Conservation (phyloP, 2,797 vertebrate genomes). For the Perodicticus potto region DNA sequence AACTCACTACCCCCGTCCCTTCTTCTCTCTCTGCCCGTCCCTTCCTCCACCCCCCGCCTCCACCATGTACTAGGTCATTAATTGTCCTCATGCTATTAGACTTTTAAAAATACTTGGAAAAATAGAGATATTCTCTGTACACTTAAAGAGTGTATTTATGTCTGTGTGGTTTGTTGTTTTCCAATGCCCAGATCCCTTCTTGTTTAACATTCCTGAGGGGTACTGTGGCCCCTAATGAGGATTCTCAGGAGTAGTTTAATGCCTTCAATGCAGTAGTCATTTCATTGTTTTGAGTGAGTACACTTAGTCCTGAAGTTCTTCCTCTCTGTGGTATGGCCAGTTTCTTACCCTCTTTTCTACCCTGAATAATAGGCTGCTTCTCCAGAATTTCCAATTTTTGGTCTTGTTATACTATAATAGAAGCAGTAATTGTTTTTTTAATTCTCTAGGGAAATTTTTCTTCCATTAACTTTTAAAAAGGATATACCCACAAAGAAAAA, state of each 20-base stretch:
- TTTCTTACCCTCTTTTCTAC: slow-evolving; percentile 45
- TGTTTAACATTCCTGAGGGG: slow-evolving; percentile 55
- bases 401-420: slow-evolving; percentile 52
- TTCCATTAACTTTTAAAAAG: slow-evolving; percentile 61
- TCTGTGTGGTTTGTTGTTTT: not conserved
- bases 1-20: too few relatives aligned
- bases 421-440: slow-evolving; percentile 32
- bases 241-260: slow-evolving; percentile 27
- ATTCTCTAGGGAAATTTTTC: slow-evolving; percentile 68
- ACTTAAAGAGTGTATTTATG: slow-evolving; percentile 44
- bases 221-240: slow-evolving; percentile 24
- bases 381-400: slow-evolving; percentile 56
- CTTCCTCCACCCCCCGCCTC: too few relatives aligned
- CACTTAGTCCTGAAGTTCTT: slow-evolving; percentile 47
- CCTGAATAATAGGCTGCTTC: slow-evolving; percentile 47
- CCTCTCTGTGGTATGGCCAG: slow-evolving; percentile 33
- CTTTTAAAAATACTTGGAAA: slow-evolving; percentile 55
- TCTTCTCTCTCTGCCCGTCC: too few relatives aligned
- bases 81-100: not conserved
- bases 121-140: slow-evolving; percentile 21
- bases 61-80: too few relatives aligned
- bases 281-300: slow-evolving; percentile 55
- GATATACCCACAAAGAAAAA: not conserved
- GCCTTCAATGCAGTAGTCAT: slow-evolving; percentile 13
- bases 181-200: not conserved